phyloP scores from a whole-genome alignment of 2,888 invertebrate genomes.

The Acanthoscelides obtectus region DNA sequence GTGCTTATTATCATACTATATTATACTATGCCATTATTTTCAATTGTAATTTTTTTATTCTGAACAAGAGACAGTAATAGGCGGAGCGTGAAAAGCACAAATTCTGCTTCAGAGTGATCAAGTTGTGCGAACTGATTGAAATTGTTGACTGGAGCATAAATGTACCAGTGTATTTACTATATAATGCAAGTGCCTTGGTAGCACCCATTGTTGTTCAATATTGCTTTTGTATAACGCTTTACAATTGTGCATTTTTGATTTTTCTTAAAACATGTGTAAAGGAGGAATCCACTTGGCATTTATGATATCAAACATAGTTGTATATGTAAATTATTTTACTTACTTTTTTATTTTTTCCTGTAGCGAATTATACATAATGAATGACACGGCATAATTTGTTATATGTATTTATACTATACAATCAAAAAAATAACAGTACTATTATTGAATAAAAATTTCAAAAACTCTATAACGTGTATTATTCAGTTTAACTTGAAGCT shows the following conservation, averaged over 20 bases:
- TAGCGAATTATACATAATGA: constrained; percentile 39
- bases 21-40: too few species aligned
- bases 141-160: constrained; percentile 8
- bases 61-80: too few species aligned
- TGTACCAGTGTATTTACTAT: neutral
- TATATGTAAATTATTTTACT: constrained; percentile 29
- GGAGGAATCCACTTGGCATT: constrained; percentile 28
- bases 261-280: neutral
- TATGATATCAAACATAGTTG: constrained; percentile 18
- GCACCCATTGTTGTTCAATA: constrained; percentile 18
- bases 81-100: too few species aligned
- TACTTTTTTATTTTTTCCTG: constrained; percentile 14
- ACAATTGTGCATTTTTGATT: constrained; percentile 4
- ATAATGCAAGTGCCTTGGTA: constrained; percentile 23
- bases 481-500: too few species aligned
- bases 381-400: constrained; percentile 38
- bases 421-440: constrained; percentile 26
- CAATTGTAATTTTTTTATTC: too few species aligned
- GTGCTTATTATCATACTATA: too few species aligned
- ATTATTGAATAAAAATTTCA: constrained; percentile 25
- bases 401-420: constrained; percentile 32
- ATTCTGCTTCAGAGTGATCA: neutral
- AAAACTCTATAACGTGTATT: constrained; percentile 11
- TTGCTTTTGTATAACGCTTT: constrained; percentile 36
- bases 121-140: neutral